Conservation (phyloP, 2,113 vertebrate genomes). For the Actinemys pallida region DNA sequence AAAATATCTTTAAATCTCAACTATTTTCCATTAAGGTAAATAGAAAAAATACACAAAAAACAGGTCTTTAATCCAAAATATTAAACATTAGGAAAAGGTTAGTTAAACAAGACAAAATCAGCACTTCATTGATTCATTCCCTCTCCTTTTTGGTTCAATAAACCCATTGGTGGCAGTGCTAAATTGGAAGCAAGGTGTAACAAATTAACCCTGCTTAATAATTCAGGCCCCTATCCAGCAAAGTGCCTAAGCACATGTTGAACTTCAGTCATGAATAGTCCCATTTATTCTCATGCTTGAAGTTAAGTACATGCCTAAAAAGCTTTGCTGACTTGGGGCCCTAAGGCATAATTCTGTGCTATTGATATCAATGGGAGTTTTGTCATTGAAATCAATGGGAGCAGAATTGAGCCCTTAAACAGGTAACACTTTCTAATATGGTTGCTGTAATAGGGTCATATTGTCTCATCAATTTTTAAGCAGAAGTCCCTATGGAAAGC, state of each 20-base stretch:
- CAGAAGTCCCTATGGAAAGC: constrained; percentile 20
- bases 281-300: neutral
- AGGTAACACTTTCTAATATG: neutral
- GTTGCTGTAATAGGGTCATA: constrained; percentile 2
- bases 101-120: neutral
- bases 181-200: neutral
- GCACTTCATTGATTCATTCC: neutral
- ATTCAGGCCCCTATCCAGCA: fast-evolving
- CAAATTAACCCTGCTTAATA: fast-evolving
- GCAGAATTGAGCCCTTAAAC: neutral
- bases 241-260: neutral
- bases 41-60: neutral
- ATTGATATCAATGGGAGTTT: neutral
- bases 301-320: neutral
- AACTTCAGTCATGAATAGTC: neutral
- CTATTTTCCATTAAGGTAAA: fast-evolving
- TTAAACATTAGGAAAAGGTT: neutral
- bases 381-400: neutral
- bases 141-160: fast-evolving
- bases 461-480: constrained; percentile 44
- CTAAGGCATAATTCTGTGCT: neutral
- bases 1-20: fast-evolving
- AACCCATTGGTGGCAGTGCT: fast-evolving
- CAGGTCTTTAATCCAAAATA: neutral
- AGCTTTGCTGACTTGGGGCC: neutral